Evolutionary conservation across 1,140 invertebrate species (phyloP).

Genomic region (Zaprionus ornatus): DNA sequence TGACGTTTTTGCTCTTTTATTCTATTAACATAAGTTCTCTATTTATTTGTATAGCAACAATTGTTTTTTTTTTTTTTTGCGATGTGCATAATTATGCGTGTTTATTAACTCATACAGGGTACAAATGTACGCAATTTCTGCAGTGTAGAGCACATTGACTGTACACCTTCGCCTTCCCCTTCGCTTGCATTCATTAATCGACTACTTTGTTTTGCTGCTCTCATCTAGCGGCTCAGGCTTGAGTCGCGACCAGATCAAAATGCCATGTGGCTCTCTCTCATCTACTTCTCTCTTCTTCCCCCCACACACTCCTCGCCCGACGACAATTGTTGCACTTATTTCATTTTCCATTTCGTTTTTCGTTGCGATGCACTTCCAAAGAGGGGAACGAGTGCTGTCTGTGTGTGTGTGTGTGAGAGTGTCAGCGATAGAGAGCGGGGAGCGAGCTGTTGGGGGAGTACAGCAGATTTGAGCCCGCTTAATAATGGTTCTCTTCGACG

Average conservation of each 20-base stretch:
- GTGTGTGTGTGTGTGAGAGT: conserved; percentile 13
- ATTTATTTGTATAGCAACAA: background rate
- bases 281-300: background rate
- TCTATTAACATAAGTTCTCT: background rate
- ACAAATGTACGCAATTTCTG: background rate
- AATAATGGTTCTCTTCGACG: conserved; percentile 43
- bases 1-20: too few relatives aligned
- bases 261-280: background rate
- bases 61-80: too few relatives aligned
- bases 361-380: conserved; percentile 34
- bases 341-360: conserved; percentile 47
- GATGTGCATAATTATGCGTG: background rate
- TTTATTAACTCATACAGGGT: background rate
- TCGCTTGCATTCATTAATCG: conserved; percentile 45
- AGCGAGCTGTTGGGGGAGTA: conserved; percentile 1
- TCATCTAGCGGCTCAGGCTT: conserved; percentile 32
- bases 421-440: conserved; percentile 10
- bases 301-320: background rate
- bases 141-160: conserved; percentile 14
- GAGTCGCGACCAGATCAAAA: background rate
- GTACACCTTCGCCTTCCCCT: background rate
- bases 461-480: conserved; percentile 63
- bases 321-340: conserved; percentile 58
- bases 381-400: conserved; percentile 32
- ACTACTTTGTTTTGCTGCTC: conserved; percentile 35